Base-by-base conservation (phyloP, 2,113 vertebrate species). In the Pelodiscus sinensis region DNA sequence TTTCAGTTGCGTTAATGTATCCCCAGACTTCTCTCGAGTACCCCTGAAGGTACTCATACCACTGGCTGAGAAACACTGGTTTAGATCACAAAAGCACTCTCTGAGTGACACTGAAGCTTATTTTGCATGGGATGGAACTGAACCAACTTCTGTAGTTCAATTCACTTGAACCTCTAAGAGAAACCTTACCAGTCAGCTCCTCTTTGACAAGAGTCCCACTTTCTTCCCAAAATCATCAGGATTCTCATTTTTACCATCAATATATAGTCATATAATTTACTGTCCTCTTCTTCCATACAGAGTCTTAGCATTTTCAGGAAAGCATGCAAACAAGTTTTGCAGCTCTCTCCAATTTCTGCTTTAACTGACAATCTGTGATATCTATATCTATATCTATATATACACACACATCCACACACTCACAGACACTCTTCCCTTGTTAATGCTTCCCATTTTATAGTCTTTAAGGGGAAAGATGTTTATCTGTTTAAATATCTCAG, bases 401-500 rank as follows among this genome's bases (percentile, higher is more conserved):
- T n/a, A n/a, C 44, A 6, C 44, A 44, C 44, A 44, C 44, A 44
- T 6, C 5, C 4, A 44, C 44, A 44, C 44, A 44, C 44, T 6
- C 44, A 44, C 44, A 44, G 5, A 44, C 44, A 44, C 44, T 6
- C 79, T 51, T 19, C 25, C 65, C 62, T 86, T 79, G 44, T 65
- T 88, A 62, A 2, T 51, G 91, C 92, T 83, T 91, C 18, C 56
- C 29, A 9, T 90, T 93, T 2, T 0, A 80, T 81, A 81, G 19
- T 88, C 81, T 88, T 90, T 82, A 78, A 86, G 68, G 50, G 90
- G 38, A 93, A 89, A 56, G 60, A 81, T 81, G 35, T 93, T 95
- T 24, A 82, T 24, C 24, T 21, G 84, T 54, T 95, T 94, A 90
- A 85, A 79, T 86, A 91, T 79, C 81, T 94, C 84, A 71, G 95